phyloP scores from a whole-genome alignment of 2,888 invertebrate genomes.

The Crioceris asparagi region DNA sequence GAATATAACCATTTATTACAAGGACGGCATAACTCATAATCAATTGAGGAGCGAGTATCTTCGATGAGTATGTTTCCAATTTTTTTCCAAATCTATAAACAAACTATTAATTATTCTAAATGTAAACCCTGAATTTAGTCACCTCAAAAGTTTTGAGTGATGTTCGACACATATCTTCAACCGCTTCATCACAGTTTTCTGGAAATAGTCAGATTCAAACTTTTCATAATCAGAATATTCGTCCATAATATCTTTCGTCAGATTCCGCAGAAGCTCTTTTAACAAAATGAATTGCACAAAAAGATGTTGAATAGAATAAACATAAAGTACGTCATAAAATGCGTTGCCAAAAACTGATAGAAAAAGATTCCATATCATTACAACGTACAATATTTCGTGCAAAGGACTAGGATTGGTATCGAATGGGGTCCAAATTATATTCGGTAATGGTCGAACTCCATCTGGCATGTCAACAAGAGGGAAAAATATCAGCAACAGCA shows the following conservation, averaged over 20 bases:
- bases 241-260: constrained; percentile 13
- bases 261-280: constrained; percentile 12
- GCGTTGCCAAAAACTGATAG: constrained; percentile 15
- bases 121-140: constrained; percentile 5
- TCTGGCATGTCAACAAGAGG: constrained; percentile 16
- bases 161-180: constrained; percentile 17
- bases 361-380: constrained; percentile 15
- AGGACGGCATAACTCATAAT: constrained; percentile 14
- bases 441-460: constrained; percentile 15
- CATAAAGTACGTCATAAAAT: constrained; percentile 15
- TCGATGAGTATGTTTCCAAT: constrained; percentile 11
- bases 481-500: constrained; percentile 10
- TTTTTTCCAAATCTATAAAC: constrained; percentile 16
- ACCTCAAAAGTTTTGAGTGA: constrained; percentile 16
- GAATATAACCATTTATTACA: constrained; percentile 15
- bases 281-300: constrained; percentile 16
- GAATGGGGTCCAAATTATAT: constrained; percentile 16
- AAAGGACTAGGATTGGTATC: constrained; percentile 18
- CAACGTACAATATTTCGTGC: constrained; percentile 14
- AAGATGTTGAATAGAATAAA: constrained; percentile 16
- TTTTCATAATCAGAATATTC: constrained; percentile 11
- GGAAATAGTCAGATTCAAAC: constrained; percentile 16
- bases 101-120: background rate
- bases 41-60: constrained; percentile 15
- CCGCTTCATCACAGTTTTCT: constrained; percentile 12